phyloP scores from a whole-genome alignment of 2,888 invertebrate genomes.

The Hydropsyche betteni region DNA sequence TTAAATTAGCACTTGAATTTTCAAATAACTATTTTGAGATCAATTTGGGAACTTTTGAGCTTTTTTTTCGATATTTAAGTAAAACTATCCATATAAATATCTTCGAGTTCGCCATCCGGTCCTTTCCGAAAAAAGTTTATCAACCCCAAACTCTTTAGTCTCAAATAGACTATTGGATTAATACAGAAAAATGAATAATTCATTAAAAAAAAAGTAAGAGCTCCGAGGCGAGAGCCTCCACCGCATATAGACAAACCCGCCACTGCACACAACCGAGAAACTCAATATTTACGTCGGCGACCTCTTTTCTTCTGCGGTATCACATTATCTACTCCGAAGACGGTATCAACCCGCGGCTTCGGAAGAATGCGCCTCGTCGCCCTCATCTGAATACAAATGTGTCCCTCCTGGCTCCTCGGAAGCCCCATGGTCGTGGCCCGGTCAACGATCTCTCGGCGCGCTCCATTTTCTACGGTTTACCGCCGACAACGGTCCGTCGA shows the following conservation, averaged over 20 bases:
- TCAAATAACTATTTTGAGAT: too few species aligned
- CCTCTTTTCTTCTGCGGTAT: slow-evolving; percentile 8
- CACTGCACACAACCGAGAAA: slow-evolving; percentile 1
- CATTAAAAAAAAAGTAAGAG: too few species aligned
- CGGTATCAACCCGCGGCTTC: not conserved
- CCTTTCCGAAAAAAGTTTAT: too few species aligned
- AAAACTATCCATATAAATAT: too few species aligned
- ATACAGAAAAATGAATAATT: too few species aligned
- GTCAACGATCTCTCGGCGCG: not conserved
- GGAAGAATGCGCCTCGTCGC: not conserved
- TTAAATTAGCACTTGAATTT: too few species aligned
- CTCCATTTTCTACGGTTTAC: slow-evolving; percentile 22
- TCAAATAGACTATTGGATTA: too few species aligned
- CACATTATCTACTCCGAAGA: not conserved
- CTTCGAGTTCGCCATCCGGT: too few species aligned
- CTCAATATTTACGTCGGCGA: not conserved
- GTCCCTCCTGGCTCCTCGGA: not conserved
- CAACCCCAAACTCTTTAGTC: too few species aligned
- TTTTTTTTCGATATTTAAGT: too few species aligned
- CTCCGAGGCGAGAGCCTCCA: too few species aligned
- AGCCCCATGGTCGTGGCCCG: not conserved
- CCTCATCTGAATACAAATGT: slow-evolving; percentile 25
- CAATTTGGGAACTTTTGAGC: too few species aligned
- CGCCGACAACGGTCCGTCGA: slow-evolving; percentile 1
- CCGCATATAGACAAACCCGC: not conserved